These are phyloP conservation scores for Catharus bicknelli DNA, from an alignment of 2,113 vertebrate species.

Conservation along the genomic window DNA sequence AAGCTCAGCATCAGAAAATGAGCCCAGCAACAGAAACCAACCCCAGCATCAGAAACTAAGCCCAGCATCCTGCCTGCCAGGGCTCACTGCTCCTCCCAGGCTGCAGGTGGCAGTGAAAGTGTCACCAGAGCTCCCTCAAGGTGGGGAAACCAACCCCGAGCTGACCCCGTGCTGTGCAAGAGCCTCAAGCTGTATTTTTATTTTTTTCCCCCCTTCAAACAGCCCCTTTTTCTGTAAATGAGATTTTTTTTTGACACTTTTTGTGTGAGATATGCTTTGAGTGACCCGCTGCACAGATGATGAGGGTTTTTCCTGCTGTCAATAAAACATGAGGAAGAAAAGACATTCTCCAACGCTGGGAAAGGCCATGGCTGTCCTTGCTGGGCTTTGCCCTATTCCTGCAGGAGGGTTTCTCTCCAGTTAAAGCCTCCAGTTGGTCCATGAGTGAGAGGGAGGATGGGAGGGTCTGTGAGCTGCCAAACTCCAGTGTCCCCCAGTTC, in stretches of 20 bases:
- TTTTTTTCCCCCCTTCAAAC: neutral
- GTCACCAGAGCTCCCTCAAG: neutral
- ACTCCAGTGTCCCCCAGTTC: constrained; percentile 93
- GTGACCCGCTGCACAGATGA: constrained; percentile 4
- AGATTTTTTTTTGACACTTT: neutral
- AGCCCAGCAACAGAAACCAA: neutral
- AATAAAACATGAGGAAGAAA: constrained; percentile 14
- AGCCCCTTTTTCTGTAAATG: neutral
- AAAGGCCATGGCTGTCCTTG: constrained; percentile 2
- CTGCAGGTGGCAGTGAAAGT: constrained; percentile 38
- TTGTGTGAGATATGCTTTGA: constrained; percentile 40
- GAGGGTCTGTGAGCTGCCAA: constrained; percentile 96
- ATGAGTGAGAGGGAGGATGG: constrained; percentile 95
- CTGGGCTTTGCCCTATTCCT: constrained; percentile 70
- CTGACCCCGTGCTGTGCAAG: neutral
- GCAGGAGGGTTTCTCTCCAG: constrained; percentile 95
- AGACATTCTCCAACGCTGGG: neutral
- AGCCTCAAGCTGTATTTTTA: neutral
- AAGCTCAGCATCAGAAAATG: neutral
- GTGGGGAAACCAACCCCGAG: neutral
- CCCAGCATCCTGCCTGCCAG: neutral
- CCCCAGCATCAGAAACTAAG: neutral
- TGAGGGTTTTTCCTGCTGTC: constrained; percentile 3
- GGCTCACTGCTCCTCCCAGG: neutral
- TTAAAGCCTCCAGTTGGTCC: constrained; percentile 98